phyloP scores from a whole-genome alignment of 2,888 invertebrate species.

The Sarcophaga subvicina region DNA sequence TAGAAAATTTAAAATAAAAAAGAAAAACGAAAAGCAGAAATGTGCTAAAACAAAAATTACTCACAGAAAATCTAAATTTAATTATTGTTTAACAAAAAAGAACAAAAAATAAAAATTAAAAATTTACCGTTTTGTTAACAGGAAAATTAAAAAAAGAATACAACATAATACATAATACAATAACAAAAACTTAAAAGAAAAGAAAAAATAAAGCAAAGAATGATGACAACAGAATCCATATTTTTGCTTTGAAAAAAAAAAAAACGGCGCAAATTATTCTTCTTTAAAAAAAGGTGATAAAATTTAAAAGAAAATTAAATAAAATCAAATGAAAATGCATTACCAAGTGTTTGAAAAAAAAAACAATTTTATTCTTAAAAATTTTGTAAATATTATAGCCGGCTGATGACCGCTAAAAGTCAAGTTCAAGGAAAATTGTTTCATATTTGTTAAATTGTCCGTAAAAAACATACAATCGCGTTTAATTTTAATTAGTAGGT shows the following conservation, averaged over 20 bases:
- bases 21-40: slow-evolving; percentile 3
- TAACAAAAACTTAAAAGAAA: background rate
- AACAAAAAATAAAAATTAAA: background rate
- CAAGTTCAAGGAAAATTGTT: background rate
- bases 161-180: background rate
- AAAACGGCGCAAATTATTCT: slow-evolving; percentile 18
- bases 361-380: background rate
- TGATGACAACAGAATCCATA: background rate
- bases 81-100: slow-evolving; percentile 5
- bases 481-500: too few species aligned
- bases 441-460: too few species aligned
- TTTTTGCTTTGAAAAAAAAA: background rate
- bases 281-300: slow-evolving; percentile 1
- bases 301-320: background rate
- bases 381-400: background rate
- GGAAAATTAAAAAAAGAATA: slow-evolving; percentile 15
- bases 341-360: too few species aligned
- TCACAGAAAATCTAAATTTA: slow-evolving; percentile 13
- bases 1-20: slow-evolving; percentile 12
- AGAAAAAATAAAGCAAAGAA: slow-evolving; percentile 10
- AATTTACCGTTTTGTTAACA: slow-evolving; percentile 33
- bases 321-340: too few species aligned
- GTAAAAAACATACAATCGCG: too few species aligned
- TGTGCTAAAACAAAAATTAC: background rate
- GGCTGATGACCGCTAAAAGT: background rate